A percentile compares a stretch with the other conserved stretches of the same genome.
Conservation (phyloP, 2,888 invertebrate species). For the Reticulitermes lucifugus region DNA sequence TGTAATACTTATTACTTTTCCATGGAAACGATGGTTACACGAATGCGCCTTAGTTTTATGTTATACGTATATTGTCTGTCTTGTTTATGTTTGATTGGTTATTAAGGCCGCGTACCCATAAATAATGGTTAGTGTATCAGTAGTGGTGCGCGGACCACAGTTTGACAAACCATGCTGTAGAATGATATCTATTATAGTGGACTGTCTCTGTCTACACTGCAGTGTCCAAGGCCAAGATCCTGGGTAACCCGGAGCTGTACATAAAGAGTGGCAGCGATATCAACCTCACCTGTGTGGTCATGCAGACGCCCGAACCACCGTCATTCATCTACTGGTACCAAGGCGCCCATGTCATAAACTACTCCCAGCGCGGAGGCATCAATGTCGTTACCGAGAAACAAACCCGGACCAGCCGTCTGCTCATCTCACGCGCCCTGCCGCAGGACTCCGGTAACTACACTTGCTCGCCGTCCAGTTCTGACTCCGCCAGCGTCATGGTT, state of each 20-base stretch:
- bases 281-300: conserved; percentile 89
- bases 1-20: too few species aligned
- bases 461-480: conserved; percentile 65
- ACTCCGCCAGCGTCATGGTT: conserved; percentile 84
- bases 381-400: conserved; percentile 68
- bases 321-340: conserved; percentile 77
- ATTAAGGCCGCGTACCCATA: too few species aligned
- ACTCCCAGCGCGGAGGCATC: conserved; percentile 69
- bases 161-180: neutral
- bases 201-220: conserved; percentile 57
- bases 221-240: conserved; percentile 92
- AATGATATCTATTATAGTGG: conserved; percentile 41
- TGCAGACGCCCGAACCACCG: conserved; percentile 85
- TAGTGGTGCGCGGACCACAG: too few species aligned
- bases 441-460: conserved; percentile 76
- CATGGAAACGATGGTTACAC: too few species aligned
- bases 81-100: too few species aligned
- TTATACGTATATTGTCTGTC: too few species aligned
- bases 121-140: too few species aligned
- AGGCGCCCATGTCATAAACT: conserved; percentile 69
- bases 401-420: conserved; percentile 65
- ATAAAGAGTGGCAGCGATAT: conserved; percentile 92
- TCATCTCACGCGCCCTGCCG: conserved; percentile 72
- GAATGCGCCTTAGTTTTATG: too few species aligned
- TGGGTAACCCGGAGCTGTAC: conserved; percentile 86